A percentile compares a stretch with the other conserved stretches of the same genome.
Conservation (phyloP, 2,888 invertebrate genomes). For the Odontothrips loti region DNA sequence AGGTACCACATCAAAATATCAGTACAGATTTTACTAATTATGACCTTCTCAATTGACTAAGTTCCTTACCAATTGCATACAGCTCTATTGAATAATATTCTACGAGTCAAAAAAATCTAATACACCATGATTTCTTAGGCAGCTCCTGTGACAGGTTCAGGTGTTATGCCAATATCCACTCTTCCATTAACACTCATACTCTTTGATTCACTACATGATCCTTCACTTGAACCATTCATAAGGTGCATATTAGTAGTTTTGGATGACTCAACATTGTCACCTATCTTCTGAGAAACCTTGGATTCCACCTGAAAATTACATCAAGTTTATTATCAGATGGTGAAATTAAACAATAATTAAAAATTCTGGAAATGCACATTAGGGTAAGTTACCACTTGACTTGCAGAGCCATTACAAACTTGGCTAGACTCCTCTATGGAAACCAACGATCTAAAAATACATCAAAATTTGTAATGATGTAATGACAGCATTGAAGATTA, state of each 20-base stretch:
- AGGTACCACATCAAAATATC: background rate
- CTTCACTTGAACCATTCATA: background rate
- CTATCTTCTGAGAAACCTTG: background rate
- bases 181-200: background rate
- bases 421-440: background rate
- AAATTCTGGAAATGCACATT: too few species aligned
- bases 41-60: background rate
- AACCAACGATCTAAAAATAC: background rate
- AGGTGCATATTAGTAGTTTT: background rate
- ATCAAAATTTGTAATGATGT: background rate
- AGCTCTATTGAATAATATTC: background rate
- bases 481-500: background rate
- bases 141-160: constrained; percentile 15
- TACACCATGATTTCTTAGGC: background rate
- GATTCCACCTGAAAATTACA: background rate
- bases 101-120: background rate
- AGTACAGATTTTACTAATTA: background rate
- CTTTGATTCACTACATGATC: background rate
- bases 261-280: background rate
- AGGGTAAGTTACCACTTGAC: too few species aligned
- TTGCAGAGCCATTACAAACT: background rate
- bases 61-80: background rate
- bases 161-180: background rate
- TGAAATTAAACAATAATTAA: background rate
- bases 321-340: background rate